Conservation (phyloP, 2,113 vertebrate species). For the Chlorodrepanis virens region DNA sequence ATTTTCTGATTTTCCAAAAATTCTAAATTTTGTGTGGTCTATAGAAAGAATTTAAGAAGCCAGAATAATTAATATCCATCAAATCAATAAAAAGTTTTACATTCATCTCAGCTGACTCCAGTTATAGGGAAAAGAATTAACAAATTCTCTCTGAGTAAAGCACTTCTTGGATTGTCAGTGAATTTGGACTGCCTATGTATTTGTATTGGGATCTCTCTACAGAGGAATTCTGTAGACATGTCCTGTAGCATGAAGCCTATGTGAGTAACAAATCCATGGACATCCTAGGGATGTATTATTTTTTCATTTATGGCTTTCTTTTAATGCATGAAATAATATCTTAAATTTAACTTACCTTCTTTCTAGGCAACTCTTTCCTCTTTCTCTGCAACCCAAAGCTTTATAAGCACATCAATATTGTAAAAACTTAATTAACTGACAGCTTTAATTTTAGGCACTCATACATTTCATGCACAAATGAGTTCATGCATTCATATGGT, state of each 20-base stretch:
- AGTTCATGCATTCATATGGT: neutral
- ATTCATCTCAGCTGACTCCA: neutral
- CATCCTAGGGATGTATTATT: no score
- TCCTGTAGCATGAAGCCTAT: neutral
- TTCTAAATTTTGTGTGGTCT: neutral
- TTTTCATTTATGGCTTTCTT: neutral
- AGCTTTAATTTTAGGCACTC: neutral
- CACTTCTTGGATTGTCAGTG: neutral
- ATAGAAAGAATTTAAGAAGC: neutral
- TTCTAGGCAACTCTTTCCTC: neutral
- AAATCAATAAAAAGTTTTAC: neutral
- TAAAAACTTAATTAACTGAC: neutral
- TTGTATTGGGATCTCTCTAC: neutral
- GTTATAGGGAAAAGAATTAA: neutral
- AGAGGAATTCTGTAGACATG: neutral
- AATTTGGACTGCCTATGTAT: neutral
- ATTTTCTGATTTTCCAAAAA: neutral
- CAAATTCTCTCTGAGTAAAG: neutral
- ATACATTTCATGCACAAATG: neutral
- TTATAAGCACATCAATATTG: neutral
- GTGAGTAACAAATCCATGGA: neutral
- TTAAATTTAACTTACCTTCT: neutral
- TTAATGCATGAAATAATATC: neutral
- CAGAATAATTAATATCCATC: neutral
- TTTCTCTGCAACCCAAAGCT: neutral